These are phyloP conservation scores for Lynx canadensis DNA, from an alignment of 2,113 vertebrate genomes.

Conservation along the genomic window DNA sequence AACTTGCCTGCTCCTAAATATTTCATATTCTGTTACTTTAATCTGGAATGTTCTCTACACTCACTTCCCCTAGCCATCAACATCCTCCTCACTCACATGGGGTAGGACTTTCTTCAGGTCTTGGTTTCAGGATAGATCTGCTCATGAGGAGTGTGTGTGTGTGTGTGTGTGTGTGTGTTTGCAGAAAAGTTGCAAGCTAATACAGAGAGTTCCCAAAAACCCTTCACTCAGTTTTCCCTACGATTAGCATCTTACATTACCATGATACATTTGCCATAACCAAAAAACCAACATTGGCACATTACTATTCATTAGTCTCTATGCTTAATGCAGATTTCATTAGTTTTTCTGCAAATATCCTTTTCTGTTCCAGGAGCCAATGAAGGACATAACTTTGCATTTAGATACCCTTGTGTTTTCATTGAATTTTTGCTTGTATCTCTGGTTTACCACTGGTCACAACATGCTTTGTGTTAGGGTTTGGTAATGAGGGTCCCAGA, in stretches of 20 bases:
- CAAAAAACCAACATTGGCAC: not conserved
- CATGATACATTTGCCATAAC: not conserved
- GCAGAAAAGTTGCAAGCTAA: not conserved
- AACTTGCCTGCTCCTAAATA: not conserved
- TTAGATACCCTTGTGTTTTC: not conserved
- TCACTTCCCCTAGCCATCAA: not conserved
- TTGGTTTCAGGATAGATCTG: not conserved
- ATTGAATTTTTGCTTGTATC: not conserved
- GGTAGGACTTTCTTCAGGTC: not conserved
- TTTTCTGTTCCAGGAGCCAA: not conserved
- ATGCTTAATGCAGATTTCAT: not conserved
- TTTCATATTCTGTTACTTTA: not conserved
- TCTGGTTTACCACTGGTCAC: not conserved
- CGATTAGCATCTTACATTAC: not conserved
- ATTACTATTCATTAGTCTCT: not conserved
- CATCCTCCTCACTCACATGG: not conserved
- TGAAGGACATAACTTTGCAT: fast-evolving
- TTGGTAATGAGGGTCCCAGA: not conserved
- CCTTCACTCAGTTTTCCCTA: not conserved
- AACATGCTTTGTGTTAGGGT: not conserved
- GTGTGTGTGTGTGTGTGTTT: not conserved
- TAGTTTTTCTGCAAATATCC: not conserved
- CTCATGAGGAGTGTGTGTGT: not conserved
- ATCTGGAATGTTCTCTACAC: not conserved
- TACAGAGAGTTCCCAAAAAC: not conserved